Conservation (phyloP, 2,113 vertebrate genomes). For the Lathamus discolor region DNA sequence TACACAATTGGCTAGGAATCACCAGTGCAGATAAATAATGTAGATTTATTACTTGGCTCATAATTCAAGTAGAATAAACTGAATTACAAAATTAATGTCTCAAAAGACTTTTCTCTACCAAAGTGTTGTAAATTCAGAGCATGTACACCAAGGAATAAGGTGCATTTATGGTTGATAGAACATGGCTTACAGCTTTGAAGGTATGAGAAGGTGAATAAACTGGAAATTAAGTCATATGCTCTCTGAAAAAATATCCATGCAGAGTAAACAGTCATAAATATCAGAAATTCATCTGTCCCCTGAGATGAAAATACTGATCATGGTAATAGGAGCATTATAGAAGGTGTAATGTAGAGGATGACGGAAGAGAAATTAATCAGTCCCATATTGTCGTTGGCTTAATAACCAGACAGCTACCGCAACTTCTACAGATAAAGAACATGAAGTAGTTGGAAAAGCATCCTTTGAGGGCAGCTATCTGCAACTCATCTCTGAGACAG, state of each 20-base stretch:
- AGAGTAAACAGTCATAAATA: conserved; percentile 43
- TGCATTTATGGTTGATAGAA: conserved; percentile 63
- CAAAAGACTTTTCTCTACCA: conserved; percentile 44
- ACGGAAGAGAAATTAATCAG: conserved; percentile 25
- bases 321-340: neutral
- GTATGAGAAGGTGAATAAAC: conserved; percentile 54
- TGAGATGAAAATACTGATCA: conserved; percentile 37
- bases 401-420: neutral
- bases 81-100: conserved; percentile 55
- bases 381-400: neutral
- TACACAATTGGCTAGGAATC: conserved; percentile 29
- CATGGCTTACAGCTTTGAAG: conserved; percentile 52
- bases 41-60: conserved; percentile 61
- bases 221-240: conserved; percentile 3
- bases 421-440: neutral
- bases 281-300: conserved; percentile 13
- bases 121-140: conserved; percentile 59
- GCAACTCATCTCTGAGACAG: neutral
- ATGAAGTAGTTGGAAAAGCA: neutral
- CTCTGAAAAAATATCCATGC: conserved; percentile 12
- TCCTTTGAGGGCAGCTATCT: neutral
- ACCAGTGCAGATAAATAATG: conserved; percentile 63
- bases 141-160: conserved; percentile 50
- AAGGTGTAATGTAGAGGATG: neutral
- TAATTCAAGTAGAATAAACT: conserved; percentile 63